Base-by-base conservation (phyloP, 2,797 vertebrate genomes). In the Petrocephalus schoutedeni region DNA sequence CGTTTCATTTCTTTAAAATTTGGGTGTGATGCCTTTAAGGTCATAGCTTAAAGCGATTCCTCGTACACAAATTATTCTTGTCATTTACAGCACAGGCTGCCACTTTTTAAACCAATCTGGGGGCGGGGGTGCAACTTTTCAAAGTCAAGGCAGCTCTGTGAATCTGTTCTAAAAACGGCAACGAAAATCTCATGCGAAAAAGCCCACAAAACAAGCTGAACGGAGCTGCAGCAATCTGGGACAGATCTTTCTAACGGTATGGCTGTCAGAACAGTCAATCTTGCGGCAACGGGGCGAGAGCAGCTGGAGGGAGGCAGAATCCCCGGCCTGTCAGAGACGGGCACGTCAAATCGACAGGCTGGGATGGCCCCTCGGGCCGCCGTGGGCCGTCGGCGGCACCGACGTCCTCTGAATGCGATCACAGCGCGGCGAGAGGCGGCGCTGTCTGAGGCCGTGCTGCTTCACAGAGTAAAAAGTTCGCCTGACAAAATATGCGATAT, bases 191-290 rank as follows among this genome's bases (percentile, higher is more conserved):
- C 67, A 19, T 82, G 57, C 21, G 80, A 88, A 64, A 84, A 80
- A 41, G 2, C 36, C 87, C 58, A n/a, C 36, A 51, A 83, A 80
- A 83, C 56, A 85, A 84, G 59, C 45, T 0, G 41, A 32, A 83
- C 1, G 16, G 71, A 58, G 53, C 86, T 4, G 61, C 16, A 3
- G 49, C 61, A 77, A 87, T 87, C 86, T 71, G 61, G 86, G 86
- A 74, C 86, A 77, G 51, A 88, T 89, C 32, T 85, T 87, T 51
- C 36, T 90, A 91, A 89, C 89, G 91, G 92, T 88, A 71, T 86
- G 89, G 90, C 89, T 92, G 89, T 91, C 5, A 45, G 89, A 88
- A 90, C 89, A 89, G 89, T 89, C 91, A 91, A 86, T 91, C 89
- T 90, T 14, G 86, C 89, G 58, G 89, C 58, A 89, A 87, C 88